phyloP scores from a whole-genome alignment of 2,113 vertebrate genomes.

The Poicephalus meyeri region DNA sequence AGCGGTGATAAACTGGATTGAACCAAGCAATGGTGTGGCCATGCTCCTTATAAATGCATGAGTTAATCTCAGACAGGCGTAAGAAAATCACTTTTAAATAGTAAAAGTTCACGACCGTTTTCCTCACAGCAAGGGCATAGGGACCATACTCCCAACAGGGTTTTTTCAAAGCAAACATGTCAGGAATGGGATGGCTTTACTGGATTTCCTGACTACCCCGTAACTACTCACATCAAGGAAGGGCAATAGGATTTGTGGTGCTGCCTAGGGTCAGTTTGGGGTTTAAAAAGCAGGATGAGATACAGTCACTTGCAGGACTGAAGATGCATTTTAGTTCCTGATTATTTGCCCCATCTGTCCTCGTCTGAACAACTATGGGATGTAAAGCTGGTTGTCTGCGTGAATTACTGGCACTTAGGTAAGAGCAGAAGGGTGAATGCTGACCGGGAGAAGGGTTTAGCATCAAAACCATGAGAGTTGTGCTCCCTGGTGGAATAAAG shows the following conservation, averaged over 20 bases:
- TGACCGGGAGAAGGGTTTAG: not conserved
- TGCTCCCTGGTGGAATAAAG: slow-evolving; percentile 32
- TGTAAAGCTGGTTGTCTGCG: not conserved
- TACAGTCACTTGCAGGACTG: not conserved
- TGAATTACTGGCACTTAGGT: not conserved
- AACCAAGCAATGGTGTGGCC: too few species aligned
- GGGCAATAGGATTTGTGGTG: not conserved
- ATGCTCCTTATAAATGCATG: fast-evolving
- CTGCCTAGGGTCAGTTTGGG: not conserved
- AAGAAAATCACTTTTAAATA: not conserved
- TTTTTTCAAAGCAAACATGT: not conserved
- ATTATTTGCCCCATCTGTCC: not conserved
- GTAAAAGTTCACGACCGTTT: not conserved
- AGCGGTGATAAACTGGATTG: not conserved
- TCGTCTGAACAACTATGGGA: not conserved
- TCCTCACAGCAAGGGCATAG: not conserved
- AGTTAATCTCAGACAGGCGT: not conserved
- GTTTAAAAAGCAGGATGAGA: not conserved
- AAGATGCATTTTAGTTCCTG: fast-evolving
- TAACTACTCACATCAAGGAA: not conserved
- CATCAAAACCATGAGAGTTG: not conserved
- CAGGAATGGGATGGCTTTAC: not conserved
- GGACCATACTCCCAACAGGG: not conserved
- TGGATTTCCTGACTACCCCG: not conserved
- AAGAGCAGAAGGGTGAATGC: not conserved